A percentile compares a stretch with the other conserved stretches of the same genome.
phyloP scores from a whole-genome alignment of 2,113 vertebrate species.

The Protomyctophum bolini region DNA sequence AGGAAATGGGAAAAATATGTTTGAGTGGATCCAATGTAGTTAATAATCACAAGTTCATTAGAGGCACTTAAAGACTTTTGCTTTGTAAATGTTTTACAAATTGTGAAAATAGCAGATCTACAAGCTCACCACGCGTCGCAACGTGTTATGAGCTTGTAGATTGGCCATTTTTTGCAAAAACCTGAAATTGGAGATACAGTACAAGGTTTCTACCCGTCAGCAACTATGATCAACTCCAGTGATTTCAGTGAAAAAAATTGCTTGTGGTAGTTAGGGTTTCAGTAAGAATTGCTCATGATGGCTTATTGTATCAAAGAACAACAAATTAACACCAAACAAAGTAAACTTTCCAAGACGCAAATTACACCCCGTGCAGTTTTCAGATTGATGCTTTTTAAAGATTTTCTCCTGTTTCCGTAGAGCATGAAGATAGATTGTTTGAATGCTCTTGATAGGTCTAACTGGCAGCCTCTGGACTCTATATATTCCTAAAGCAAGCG shows the following conservation, averaged over 20 bases:
- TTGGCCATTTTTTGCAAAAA: no score
- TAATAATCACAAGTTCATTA: not conserved
- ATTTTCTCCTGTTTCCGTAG: slow-evolving; percentile 5
- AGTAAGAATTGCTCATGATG: not conserved
- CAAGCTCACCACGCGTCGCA: no score
- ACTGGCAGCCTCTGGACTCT: slow-evolving; percentile 42
- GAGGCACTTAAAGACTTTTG: not conserved
- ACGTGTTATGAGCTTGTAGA: no score
- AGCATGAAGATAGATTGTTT: slow-evolving; percentile 16
- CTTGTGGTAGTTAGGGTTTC: slow-evolving; percentile 1
- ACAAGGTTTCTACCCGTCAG: no score
- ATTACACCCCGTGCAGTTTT: slow-evolving; percentile 21
- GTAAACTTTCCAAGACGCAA: not conserved
- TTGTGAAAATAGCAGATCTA: no score
- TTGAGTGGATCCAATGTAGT: no score
- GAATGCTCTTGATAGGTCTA: slow-evolving; percentile 29
- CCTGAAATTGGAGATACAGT: no score
- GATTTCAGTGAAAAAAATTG: not conserved
- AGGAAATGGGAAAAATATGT: no score
- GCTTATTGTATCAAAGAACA: not conserved
- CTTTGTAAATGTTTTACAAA: not conserved
- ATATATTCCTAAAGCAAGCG: slow-evolving; percentile 48
- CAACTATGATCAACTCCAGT: no score
- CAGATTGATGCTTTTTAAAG: slow-evolving; percentile 22
- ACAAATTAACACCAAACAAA: not conserved